Evolutionary conservation across 2,888 invertebrate species (phyloP), one percentile per base, ranked within the genome.

Genomic region (Mechanitis messenoides): DNA sequence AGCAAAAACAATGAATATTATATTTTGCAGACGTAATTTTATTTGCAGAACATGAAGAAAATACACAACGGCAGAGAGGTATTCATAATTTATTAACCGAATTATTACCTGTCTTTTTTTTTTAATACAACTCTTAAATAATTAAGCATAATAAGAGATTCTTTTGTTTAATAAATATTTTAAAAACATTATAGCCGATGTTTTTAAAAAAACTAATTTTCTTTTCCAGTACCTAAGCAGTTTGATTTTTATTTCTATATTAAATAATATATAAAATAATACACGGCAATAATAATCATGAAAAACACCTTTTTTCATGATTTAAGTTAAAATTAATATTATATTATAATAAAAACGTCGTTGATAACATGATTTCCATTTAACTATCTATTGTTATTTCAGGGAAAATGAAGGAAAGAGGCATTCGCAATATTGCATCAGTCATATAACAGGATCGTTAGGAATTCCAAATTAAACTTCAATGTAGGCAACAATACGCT

Each of bases 91-190:
- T 80, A 81, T 81, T 81, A 77, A 77, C 74, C 75, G 75, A 80
- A 82, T 75, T 76, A 76, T 79, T 79, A 81, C 80, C 80, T 78
- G 78, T 74, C 75, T 78, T 78, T 81, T 20, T 84, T 79, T 76
- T 73, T 84, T 81, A 85, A 83, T 84, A 79, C 79, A 76, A 78
- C 76, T 79, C 78, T 45, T 77, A 78, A 78, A 81, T 85, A 84
- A 85, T 85, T 79, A 79, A 79, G 80, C 76, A 75, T 83, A 84
- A 85, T 87, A 85, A 86, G 85, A 80, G 80, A 87, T 87, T 85
- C 83, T 75, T 77, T 42, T 42, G 9, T 42, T 42, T 42, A 20
- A 20, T 20, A 20, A 20, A 20, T 20, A 20, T 20, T 20, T 20
- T 20, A 1, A 20, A 20, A 20, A 20, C 20, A 20, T 20, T 20